phyloP scores from a whole-genome alignment of 2,113 vertebrate genomes.

The Butorides virescens region DNA sequence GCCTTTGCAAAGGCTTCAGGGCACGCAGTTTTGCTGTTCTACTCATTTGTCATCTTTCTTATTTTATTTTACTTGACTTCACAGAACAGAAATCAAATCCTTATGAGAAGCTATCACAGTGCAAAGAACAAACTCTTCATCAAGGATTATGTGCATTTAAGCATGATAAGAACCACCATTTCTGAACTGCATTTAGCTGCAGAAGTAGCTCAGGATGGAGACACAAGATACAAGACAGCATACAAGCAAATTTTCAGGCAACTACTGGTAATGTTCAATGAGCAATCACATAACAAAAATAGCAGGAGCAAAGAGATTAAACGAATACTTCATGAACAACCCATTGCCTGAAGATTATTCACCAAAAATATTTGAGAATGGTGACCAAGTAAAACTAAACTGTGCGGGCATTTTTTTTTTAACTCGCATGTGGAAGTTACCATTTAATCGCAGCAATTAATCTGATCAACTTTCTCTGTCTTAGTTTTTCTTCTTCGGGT shows the following conservation, averaged over 20 bases:
- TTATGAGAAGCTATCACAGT: conserved; percentile 19
- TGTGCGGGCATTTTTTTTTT: background rate
- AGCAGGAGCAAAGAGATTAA: background rate
- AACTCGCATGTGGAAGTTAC: background rate
- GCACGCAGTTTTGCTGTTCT: conserved; percentile 8
- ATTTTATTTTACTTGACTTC: conserved; percentile 34
- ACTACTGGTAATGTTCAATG: background rate
- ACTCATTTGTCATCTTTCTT: conserved; percentile 11
- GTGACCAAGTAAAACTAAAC: background rate
- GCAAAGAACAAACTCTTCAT: conserved; percentile 34
- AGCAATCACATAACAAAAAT: background rate
- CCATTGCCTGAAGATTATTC: background rate
- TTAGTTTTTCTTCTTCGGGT: background rate
- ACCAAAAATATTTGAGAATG: background rate
- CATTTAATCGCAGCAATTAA: background rate
- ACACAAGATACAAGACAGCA: background rate
- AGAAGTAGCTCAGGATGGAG: background rate
- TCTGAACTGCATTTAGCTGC: background rate
- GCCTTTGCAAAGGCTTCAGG: conserved; percentile 7
- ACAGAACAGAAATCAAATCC: conserved; percentile 46
- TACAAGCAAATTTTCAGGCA: background rate
- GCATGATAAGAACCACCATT: background rate
- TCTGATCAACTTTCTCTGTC: background rate
- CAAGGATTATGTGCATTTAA: background rate
- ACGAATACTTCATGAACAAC: background rate